phyloP scores from a whole-genome alignment of 2,113 vertebrate species.

The Dasyornis broadbenti region DNA sequence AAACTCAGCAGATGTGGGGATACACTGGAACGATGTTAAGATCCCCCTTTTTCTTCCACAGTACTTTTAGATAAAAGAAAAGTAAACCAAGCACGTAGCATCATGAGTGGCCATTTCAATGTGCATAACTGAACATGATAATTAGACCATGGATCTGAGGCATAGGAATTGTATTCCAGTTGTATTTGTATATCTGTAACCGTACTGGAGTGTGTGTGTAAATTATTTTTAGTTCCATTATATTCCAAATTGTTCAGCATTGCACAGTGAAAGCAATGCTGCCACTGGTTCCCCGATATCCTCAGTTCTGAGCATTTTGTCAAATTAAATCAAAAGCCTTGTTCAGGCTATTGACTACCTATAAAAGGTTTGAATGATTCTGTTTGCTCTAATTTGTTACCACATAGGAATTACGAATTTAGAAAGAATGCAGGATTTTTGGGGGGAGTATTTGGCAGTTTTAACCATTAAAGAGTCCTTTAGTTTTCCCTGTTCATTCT shows the following conservation, averaged over 20 bases:
- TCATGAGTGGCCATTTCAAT: not conserved
- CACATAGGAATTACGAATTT: not conserved
- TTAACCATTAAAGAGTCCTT: not conserved
- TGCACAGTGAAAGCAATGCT: not conserved
- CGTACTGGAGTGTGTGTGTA: not conserved
- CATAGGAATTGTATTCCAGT: not conserved
- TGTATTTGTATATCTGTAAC: not conserved
- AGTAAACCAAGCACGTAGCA: not conserved
- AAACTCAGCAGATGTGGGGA: not conserved
- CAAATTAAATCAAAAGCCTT: not conserved
- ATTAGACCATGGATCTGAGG: not conserved
- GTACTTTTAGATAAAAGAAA: not conserved
- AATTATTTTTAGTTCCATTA: not conserved
- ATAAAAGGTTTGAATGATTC: not conserved
- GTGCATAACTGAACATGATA: not conserved
- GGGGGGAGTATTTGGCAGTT: rapidly evolving
- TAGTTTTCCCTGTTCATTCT: not conserved
- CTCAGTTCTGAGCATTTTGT: not conserved
- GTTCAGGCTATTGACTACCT: not conserved
- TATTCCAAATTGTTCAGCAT: not conserved
- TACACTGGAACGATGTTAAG: not conserved
- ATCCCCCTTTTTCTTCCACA: not conserved
- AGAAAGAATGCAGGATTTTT: not conserved
- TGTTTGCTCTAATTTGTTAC: not conserved
- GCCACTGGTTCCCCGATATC: not conserved